Percentiles rank a stretch among this genome's conserved stretches.
These are phyloP conservation scores for Procambarus virginalis DNA, from an alignment of 1,140 invertebrate genomes.

Conservation along the genomic window DNA sequence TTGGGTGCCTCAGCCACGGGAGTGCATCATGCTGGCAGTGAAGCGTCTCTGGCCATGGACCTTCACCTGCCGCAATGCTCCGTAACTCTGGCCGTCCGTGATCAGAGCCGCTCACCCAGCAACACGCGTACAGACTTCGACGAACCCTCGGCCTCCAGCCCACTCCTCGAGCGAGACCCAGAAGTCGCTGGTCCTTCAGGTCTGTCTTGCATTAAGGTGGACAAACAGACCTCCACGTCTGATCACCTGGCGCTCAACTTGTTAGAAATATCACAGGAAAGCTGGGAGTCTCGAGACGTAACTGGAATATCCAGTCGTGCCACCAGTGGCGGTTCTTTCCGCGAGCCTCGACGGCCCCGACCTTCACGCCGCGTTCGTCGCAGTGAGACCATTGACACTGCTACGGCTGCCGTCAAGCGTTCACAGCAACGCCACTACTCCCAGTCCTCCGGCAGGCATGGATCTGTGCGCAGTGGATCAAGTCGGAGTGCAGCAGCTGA, in stretches of 20 bases:
- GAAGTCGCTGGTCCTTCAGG: slow-evolving; percentile 31
- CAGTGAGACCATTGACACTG: slow-evolving; percentile 73
- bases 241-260: slow-evolving; percentile 53
- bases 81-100: slow-evolving; percentile 65
- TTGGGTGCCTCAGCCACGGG: slow-evolving; percentile 67
- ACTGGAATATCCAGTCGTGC: slow-evolving; percentile 16
- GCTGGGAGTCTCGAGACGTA: slow-evolving; percentile 59
- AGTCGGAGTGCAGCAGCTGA: slow-evolving; percentile 21
- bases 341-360: slow-evolving; percentile 58
- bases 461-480: slow-evolving; percentile 54
- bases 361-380: slow-evolving; percentile 62
- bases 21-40: slow-evolving; percentile 65
- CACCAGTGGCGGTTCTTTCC: slow-evolving; percentile 62
- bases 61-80: slow-evolving; percentile 63
- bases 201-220: slow-evolving; percentile 62
- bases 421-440: slow-evolving; percentile 14
- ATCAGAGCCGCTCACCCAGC: slow-evolving; percentile 71
- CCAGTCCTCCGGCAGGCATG: slow-evolving; percentile 24
- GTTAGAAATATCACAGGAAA: slow-evolving; percentile 58
- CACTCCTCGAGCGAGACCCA: slow-evolving; percentile 27
- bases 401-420: slow-evolving; percentile 74
- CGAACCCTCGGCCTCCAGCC: slow-evolving; percentile 37
- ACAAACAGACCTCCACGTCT: slow-evolving; percentile 69
- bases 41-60: slow-evolving; percentile 65
- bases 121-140: slow-evolving; percentile 50